These are phyloP conservation scores for Acanthurus lineatus DNA, from an alignment of 2,797 vertebrate species.

Conservation along the genomic window DNA sequence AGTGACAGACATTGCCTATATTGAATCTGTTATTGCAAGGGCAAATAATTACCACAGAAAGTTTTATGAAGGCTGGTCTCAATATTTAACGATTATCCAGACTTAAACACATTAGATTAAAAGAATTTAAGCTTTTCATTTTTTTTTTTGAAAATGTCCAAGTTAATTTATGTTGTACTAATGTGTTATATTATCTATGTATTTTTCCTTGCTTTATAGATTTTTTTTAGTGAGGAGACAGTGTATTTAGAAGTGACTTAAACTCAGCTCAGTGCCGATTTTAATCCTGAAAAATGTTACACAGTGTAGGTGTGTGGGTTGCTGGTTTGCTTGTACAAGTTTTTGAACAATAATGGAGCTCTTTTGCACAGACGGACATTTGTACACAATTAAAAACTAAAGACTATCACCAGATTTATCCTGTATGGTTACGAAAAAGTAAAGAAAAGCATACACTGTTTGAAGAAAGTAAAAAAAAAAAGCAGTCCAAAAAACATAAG, in stretches of 20 bases:
- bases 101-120: background rate
- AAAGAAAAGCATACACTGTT: too few species aligned
- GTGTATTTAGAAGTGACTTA: too few species aligned
- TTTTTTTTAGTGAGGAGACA: too few species aligned
- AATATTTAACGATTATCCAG: conserved; percentile 1
- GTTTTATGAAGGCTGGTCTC: background rate
- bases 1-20: background rate
- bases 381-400: too few species aligned
- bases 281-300: too few species aligned
- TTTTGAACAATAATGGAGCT: background rate
- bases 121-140: background rate
- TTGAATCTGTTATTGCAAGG: background rate
- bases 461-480: background rate
- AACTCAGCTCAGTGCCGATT: too few species aligned
- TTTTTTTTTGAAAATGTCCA: background rate
- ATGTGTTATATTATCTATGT: background rate
- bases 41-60: background rate
- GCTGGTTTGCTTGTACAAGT: background rate
- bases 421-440: too few species aligned
- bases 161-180: background rate
- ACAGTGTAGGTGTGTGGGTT: too few species aligned
- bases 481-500: background rate
- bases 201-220: too few species aligned
- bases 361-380: background rate
- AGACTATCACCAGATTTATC: too few species aligned